Conservation (phyloP, 2,888 invertebrate genomes). For the Stenodema calcarata region DNA sequence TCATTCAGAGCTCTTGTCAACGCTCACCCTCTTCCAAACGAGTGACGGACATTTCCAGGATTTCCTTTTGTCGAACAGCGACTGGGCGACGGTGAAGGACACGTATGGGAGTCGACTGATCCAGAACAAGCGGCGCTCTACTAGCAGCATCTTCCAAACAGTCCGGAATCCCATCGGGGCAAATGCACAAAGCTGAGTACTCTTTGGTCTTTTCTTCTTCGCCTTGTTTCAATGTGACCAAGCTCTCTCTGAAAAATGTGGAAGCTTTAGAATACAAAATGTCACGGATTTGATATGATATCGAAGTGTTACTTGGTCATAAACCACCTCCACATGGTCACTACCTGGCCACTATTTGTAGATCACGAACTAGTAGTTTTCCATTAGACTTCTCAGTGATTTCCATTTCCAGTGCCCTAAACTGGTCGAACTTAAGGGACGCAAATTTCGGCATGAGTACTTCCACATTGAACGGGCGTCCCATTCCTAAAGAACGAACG, state of each 20-base stretch:
- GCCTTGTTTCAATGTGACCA: slow-evolving; percentile 78
- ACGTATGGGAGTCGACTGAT: slow-evolving; percentile 87
- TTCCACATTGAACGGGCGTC: slow-evolving; percentile 93
- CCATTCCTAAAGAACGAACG: slow-evolving; percentile 89
- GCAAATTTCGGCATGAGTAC: slow-evolving; percentile 72
- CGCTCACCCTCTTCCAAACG: slow-evolving; percentile 63
- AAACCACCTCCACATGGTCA: slow-evolving; percentile 50
- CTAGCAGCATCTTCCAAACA: slow-evolving; percentile 32
- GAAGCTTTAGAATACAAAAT: too few species aligned
- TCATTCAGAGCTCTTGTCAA: not conserved
- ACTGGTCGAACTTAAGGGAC: slow-evolving; percentile 64
- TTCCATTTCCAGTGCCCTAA: slow-evolving; percentile 67
- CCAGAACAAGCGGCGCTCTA: slow-evolving; percentile 65
- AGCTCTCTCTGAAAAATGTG: slow-evolving; percentile 62
- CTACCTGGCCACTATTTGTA: slow-evolving; percentile 71
- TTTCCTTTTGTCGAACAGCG: slow-evolving; percentile 68
- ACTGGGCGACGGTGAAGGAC: slow-evolving; percentile 87
- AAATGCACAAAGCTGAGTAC: slow-evolving; percentile 79
- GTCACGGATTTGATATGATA: not conserved
- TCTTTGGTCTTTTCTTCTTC: slow-evolving; percentile 88
- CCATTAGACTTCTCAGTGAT: slow-evolving; percentile 64
- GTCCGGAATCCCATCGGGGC: slow-evolving; percentile 24
- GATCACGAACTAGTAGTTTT: slow-evolving; percentile 67
- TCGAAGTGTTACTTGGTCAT: not conserved
- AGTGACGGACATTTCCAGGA: slow-evolving; percentile 65